These are phyloP conservation scores for Pogonocherus hispidulus DNA, from an alignment of 2,888 invertebrate species.

Conservation along the genomic window DNA sequence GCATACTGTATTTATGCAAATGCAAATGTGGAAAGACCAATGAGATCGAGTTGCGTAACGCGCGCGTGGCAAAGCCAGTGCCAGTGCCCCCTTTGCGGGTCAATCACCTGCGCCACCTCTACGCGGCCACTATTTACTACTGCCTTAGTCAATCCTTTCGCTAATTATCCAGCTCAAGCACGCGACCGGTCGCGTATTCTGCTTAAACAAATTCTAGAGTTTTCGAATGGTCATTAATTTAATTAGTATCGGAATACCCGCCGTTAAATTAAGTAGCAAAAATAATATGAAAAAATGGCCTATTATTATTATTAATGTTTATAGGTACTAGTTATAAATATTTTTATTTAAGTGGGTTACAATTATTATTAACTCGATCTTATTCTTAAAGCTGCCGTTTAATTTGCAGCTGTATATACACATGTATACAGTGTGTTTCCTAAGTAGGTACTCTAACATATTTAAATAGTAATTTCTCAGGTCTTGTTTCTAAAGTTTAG, in stretches of 20 bases:
- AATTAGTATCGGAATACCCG: neutral
- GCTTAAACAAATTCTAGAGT: conserved; percentile 25
- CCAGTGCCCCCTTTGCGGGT: conserved; percentile 66
- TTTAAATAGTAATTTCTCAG: too few relatives aligned
- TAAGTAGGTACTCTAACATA: too few relatives aligned
- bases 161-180: conserved; percentile 23
- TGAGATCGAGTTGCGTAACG: conserved; percentile 52
- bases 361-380: too few relatives aligned
- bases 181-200: conserved; percentile 13
- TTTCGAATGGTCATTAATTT: conserved; percentile 1
- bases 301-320: too few relatives aligned
- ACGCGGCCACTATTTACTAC: conserved; percentile 33
- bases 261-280: neutral
- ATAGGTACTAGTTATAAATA: too few relatives aligned
- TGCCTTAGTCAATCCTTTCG: conserved; percentile 32
- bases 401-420: too few relatives aligned
- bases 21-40: conserved; percentile 41
- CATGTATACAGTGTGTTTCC: too few relatives aligned
- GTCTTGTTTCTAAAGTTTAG: too few relatives aligned
- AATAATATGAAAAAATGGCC: neutral
- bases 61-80: conserved; percentile 53
- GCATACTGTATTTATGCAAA: conserved; percentile 32
- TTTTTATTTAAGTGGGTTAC: too few relatives aligned
- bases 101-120: conserved; percentile 59
- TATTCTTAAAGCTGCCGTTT: too few relatives aligned